Percentiles rank a stretch among this genome's conserved stretches.
Conservation (phyloP, 2,888 invertebrate genomes). For the Neocrepidodera transversa region DNA sequence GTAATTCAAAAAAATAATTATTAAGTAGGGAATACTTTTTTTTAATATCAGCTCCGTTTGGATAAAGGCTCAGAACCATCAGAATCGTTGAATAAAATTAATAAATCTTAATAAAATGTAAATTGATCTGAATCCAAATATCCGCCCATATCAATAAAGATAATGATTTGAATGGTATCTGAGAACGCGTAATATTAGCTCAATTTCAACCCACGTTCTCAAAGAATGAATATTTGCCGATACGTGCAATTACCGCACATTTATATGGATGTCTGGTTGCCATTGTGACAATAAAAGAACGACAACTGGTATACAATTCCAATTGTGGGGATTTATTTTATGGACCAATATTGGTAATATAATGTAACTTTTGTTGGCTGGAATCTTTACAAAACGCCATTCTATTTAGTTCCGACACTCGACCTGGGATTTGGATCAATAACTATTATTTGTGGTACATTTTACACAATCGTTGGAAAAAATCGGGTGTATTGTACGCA, state of each 20-base stretch:
- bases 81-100: too few relatives aligned
- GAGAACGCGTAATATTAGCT: background rate
- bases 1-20: too few relatives aligned
- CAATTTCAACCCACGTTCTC: background rate
- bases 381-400: constrained; percentile 11
- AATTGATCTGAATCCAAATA: too few relatives aligned
- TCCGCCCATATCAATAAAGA: background rate
- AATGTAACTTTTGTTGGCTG: constrained; percentile 19
- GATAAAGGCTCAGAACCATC: too few relatives aligned
- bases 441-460: constrained; percentile 4
- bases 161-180: background rate
- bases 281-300: constrained; percentile 20
- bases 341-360: constrained; percentile 20
- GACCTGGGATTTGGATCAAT: constrained; percentile 11
- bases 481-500: background rate
- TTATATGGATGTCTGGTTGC: constrained; percentile 21
- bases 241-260: constrained; percentile 16
- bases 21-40: too few relatives aligned
- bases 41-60: too few relatives aligned
- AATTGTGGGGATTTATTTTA: constrained; percentile 25
- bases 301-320: constrained; percentile 20
- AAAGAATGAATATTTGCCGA: constrained; percentile 18
- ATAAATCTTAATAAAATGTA: too few relatives aligned
- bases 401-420: constrained; percentile 17
- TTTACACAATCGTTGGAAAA: background rate